Evolutionary conservation across 2,888 invertebrate genomes (phyloP).

Genomic region (Muscina levida): DNA sequence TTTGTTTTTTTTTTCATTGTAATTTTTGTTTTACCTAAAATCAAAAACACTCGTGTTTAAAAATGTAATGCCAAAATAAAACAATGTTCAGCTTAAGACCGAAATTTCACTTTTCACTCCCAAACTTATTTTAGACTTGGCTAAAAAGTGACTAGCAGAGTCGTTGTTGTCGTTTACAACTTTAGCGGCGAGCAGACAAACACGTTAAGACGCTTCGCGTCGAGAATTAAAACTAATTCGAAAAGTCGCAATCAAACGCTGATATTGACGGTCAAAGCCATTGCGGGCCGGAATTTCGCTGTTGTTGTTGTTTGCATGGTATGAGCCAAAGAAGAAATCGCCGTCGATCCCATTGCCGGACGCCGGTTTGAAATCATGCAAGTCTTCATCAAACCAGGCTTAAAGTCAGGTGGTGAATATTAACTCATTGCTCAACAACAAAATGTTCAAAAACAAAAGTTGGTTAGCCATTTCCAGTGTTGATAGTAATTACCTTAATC

Average conservation of each 20-base stretch:
- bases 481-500: constrained; percentile 34
- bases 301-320: constrained; percentile 11
- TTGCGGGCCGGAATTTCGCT: constrained; percentile 27
- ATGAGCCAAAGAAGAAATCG: constrained; percentile 23
- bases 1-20: not conserved
- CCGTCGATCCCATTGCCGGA: too few species aligned
- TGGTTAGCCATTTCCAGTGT: too few species aligned
- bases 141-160: constrained; percentile 1
- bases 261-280: constrained; percentile 64
- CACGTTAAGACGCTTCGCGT: constrained; percentile 70
- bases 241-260: constrained; percentile 69
- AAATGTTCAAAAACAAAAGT: too few species aligned
- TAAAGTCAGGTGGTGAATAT: too few species aligned
- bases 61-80: constrained; percentile 7
- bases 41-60: constrained; percentile 15
- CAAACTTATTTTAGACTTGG: not conserved
- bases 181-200: constrained; percentile 45
- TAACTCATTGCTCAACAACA: too few species aligned
- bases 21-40: constrained; percentile 45
- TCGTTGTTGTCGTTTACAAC: not conserved
- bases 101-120: constrained; percentile 54
- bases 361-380: constrained; percentile 32
- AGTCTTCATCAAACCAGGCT: too few species aligned
- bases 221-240: constrained; percentile 75
- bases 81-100: constrained; percentile 32